Evolutionary conservation across 2,888 invertebrate species (phyloP).

Genomic region (Oxyscelio sp.): DNA sequence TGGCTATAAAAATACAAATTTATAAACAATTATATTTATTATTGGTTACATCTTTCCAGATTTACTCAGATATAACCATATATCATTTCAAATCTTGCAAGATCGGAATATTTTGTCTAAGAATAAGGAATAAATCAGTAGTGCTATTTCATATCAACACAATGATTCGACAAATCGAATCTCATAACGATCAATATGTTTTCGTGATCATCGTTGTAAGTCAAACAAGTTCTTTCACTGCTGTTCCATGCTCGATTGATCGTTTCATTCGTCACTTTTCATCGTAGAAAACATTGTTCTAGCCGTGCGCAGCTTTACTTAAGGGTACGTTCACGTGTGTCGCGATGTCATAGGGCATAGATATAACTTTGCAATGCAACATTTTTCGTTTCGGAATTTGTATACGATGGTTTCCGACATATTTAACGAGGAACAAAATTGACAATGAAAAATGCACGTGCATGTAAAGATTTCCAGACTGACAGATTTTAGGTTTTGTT

Average conservation of each 20-base stretch:
- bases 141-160: conserved; percentile 1
- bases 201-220: conserved; percentile 34
- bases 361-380: conserved; percentile 29
- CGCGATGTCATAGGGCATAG: not conserved
- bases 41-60: too few species aligned
- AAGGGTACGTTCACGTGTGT: conserved; percentile 20
- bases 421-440: conserved; percentile 59
- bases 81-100: too few species aligned
- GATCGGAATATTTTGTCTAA: too few species aligned
- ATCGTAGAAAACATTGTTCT: conserved; percentile 49
- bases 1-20: too few species aligned
- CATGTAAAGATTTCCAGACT: conserved; percentile 45
- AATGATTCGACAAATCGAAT: conserved; percentile 20
- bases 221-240: conserved; percentile 40
- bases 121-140: too few species aligned
- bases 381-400: conserved; percentile 47
- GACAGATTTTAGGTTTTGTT: conserved; percentile 44
- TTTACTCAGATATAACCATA: too few species aligned
- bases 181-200: conserved; percentile 28
- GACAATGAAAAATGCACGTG: conserved; percentile 30
- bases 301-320: conserved; percentile 27
- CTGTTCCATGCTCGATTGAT: conserved; percentile 60
- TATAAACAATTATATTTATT: too few species aligned
- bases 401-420: conserved; percentile 62
- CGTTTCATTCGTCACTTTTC: conserved; percentile 60